These are phyloP conservation scores for Cephus spinipes DNA, from an alignment of 2,888 invertebrate species.

Conservation along the genomic window DNA sequence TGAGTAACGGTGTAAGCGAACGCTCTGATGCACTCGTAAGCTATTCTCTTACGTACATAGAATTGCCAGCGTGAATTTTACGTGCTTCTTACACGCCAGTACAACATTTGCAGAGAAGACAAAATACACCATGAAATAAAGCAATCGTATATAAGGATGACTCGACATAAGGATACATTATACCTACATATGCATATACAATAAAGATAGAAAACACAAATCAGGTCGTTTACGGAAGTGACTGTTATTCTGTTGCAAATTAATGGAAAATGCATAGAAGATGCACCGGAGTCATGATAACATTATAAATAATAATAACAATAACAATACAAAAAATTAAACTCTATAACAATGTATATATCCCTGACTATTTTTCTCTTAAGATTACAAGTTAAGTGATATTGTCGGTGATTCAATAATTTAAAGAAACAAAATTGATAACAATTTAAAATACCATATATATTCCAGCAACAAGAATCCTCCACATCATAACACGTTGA, in stretches of 20 bases:
- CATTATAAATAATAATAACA: background rate
- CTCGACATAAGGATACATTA: background rate
- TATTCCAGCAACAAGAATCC: constrained; percentile 54
- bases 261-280: background rate
- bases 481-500: constrained; percentile 52
- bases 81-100: background rate
- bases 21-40: constrained; percentile 54
- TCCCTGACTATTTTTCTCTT: too few species aligned
- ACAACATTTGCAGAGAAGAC: background rate
- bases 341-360: background rate
- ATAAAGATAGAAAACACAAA: background rate
- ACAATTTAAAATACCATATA: constrained; percentile 48
- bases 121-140: background rate
- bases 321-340: background rate
- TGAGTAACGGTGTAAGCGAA: constrained; percentile 56
- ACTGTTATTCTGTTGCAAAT: background rate
- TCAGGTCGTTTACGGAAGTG: background rate
- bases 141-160: background rate
- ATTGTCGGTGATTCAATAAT: background rate
- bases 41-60: background rate
- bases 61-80: background rate
- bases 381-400: background rate
- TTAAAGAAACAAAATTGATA: too few species aligned
- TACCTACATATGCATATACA: background rate
- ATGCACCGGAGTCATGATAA: background rate